Conservation (phyloP, 2,888 invertebrate species). For the Listrodromus nycthemerus region DNA sequence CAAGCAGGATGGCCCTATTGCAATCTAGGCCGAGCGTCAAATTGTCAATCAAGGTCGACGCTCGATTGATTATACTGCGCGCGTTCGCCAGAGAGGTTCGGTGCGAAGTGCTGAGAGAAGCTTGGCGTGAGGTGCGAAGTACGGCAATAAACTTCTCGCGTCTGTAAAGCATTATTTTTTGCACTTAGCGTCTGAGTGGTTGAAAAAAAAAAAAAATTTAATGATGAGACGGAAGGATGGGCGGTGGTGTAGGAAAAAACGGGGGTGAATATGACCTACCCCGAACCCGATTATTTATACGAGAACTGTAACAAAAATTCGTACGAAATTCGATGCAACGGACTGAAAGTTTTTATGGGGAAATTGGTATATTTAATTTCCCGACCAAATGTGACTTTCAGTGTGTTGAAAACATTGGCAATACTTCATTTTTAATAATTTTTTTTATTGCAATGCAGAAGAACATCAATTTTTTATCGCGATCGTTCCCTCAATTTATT, state of each 20-base stretch:
- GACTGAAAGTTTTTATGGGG: too few relatives aligned
- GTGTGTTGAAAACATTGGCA: too few relatives aligned
- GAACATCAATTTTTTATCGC: too few relatives aligned
- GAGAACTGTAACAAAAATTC: neutral
- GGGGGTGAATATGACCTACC: too few relatives aligned
- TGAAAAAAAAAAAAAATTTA: neutral
- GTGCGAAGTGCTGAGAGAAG: neutral
- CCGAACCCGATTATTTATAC: too few relatives aligned
- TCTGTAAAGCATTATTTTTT: neutral
- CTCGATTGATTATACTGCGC: conserved; percentile 62
- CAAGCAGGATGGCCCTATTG: conserved; percentile 79
- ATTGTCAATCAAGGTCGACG: conserved; percentile 74
- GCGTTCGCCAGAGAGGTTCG: neutral
- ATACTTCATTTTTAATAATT: too few relatives aligned
- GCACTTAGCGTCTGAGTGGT: neutral
- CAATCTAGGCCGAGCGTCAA: conserved; percentile 75
- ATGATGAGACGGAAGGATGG: neutral
- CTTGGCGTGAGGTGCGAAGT: conserved; percentile 8
- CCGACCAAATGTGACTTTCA: too few relatives aligned
- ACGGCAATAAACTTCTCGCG: neutral
- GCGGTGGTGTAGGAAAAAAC: neutral
- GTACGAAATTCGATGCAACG: too few relatives aligned
- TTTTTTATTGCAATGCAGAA: too few relatives aligned
- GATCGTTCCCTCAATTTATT: too few relatives aligned
- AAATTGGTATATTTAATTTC: too few relatives aligned